Evolutionary conservation across 2,113 vertebrate genomes (phyloP).

Genomic region (Erinaceus europaeus): DNA sequence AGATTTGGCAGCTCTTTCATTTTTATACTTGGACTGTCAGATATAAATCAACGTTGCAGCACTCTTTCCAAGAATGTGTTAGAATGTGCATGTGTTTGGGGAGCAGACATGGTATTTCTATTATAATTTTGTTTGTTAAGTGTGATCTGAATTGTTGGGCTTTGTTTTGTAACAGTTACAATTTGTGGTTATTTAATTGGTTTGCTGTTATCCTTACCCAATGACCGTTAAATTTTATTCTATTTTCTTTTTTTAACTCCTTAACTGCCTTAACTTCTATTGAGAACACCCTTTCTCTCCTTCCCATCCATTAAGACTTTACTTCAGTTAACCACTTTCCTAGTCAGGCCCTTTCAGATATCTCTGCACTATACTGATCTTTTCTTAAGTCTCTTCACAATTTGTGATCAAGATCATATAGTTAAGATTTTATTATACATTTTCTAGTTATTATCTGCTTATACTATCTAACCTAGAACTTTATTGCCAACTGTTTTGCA

Average conservation of each 20-base stretch:
- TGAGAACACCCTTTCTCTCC: not conserved
- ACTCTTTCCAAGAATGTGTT: slow-evolving; percentile 76
- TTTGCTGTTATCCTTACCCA: slow-evolving; percentile 44
- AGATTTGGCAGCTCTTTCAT: slow-evolving; percentile 71
- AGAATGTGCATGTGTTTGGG: slow-evolving; percentile 74
- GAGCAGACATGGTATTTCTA: slow-evolving; percentile 72
- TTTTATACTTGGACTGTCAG: slow-evolving; percentile 74
- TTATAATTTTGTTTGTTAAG: slow-evolving; percentile 79
- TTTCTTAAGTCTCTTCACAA: slow-evolving; percentile 28
- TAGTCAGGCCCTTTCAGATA: not conserved
- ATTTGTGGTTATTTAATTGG: slow-evolving; percentile 74
- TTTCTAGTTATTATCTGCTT: slow-evolving; percentile 14
- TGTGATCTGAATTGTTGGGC: slow-evolving; percentile 75
- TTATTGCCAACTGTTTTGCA: slow-evolving; percentile 2
- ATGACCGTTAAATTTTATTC: slow-evolving; percentile 19
- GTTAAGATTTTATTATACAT: not conserved
- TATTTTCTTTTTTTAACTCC: not conserved
- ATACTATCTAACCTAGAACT: not conserved
- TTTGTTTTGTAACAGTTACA: slow-evolving; percentile 74
- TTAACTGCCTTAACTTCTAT: slow-evolving; percentile 1
- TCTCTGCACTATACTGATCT: not conserved
- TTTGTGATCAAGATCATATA: not conserved
- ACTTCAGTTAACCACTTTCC: not conserved
- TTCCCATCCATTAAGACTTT: not conserved
- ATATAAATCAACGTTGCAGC: slow-evolving; percentile 71